A percentile compares a stretch with the other conserved stretches of the same genome.
phyloP scores from a whole-genome alignment of 1,140 invertebrate species.

The Heterodera schachtii region DNA sequence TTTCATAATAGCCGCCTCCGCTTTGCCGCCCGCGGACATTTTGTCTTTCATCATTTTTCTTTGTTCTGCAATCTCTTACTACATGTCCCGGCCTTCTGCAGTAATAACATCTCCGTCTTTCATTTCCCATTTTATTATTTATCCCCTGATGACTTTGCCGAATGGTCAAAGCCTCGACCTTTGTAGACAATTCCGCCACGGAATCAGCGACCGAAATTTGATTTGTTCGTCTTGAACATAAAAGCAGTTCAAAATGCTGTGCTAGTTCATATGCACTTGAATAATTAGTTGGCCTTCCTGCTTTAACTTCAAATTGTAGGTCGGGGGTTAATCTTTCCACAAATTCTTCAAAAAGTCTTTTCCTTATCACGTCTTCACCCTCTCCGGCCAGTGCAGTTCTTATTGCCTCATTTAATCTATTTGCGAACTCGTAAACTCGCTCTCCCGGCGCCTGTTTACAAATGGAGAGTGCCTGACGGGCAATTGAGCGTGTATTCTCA shows the following conservation, averaged over 20 bases:
- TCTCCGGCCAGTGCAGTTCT: neutral
- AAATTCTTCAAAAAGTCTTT: neutral
- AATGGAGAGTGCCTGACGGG: neutral
- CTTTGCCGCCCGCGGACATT: neutral
- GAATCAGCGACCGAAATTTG: slow-evolving; percentile 7
- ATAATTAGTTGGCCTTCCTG: neutral
- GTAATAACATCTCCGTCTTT: neutral
- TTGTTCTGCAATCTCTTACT: neutral
- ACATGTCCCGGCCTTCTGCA: neutral
- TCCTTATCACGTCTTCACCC: neutral
- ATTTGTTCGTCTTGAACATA: neutral
- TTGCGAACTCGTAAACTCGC: neutral
- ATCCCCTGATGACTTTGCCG: neutral
- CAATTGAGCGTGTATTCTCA: slow-evolving; percentile 6
- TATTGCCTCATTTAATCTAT: neutral
- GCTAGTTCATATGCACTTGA: slow-evolving; percentile 1
- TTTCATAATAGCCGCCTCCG: neutral
- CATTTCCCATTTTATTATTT: neutral
- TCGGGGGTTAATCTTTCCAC: neutral
- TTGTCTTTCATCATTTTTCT: neutral
- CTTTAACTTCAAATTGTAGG: slow-evolving; percentile 11
- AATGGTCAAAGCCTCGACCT: neutral
- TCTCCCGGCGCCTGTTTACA: slow-evolving; percentile 11
- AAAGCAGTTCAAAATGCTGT: slow-evolving; percentile 3
- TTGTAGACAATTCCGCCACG: neutral